Conservation (phyloP, 1,140 invertebrate species). For the Dinoponera quadriceps region DNA sequence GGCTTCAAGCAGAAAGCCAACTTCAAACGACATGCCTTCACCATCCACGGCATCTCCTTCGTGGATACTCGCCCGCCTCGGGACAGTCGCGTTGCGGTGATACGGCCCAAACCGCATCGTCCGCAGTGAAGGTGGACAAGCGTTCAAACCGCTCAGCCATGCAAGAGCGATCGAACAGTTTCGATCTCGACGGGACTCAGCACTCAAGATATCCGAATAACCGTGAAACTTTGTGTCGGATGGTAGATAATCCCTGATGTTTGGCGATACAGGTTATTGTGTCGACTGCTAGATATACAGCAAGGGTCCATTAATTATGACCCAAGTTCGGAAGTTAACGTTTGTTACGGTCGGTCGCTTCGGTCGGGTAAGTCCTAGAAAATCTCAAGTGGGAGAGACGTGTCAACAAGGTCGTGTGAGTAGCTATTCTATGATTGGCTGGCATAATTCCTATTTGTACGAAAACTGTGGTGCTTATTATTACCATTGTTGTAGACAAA, state of each 20-base stretch:
- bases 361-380: too few relatives aligned
- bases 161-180: neutral
- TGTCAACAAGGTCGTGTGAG: too few relatives aligned
- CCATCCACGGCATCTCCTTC: conserved; percentile 68
- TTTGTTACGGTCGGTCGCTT: too few relatives aligned
- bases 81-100: neutral
- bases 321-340: too few relatives aligned
- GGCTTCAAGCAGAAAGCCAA: conserved; percentile 79
- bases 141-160: neutral
- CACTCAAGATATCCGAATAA: conserved; percentile 3
- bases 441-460: too few relatives aligned
- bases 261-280: conserved; percentile 4
- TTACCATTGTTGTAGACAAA: too few relatives aligned
- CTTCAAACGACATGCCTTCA: conserved; percentile 76
- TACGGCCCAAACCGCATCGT: neutral
- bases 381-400: too few relatives aligned
- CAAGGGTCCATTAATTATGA: neutral
- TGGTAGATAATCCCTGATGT: neutral
- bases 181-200: neutral
- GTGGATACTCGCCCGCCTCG: neutral
- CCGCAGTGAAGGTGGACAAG: neutral
- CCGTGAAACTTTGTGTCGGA: neutral
- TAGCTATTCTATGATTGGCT: too few relatives aligned
- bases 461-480: too few relatives aligned
- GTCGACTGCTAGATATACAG: neutral